Base-by-base conservation (phyloP, 37 sponge, comb jelly and placozoan genomes). In the Mnemiopsis leidyi region DNA sequence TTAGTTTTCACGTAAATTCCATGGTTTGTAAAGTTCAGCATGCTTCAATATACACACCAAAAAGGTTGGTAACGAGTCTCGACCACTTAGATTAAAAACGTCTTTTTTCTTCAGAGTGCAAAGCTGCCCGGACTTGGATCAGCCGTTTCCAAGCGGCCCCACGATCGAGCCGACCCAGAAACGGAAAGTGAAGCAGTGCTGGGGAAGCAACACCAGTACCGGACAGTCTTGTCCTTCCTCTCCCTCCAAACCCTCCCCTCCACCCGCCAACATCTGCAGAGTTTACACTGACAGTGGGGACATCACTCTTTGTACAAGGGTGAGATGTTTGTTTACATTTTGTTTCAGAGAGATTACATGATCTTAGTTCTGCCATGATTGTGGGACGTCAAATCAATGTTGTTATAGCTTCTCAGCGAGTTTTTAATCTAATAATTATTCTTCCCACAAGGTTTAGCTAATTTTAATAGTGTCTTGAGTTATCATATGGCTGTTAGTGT, bases 291-390 rank as follows among this genome's bases (percentile, higher is more conserved):
- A 79, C 82, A 9, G 1, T 36, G 82, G 82, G 82, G 82, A 79
- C 37, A 32, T 79, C 33, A 33, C 82, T 23, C 82, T 79, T 16
- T 79, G 82, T 32, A 79, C 37, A 7, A 79, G 82, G 82, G 82
- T 79, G 29, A 79, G 82, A 33, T 36, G 23, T n/a, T n/a, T n/a
- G n/a, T n/a, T n/a, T n/a, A n/a, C n/a, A n/a, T n/a, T n/a, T n/a
- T n/a, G n/a, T n/a, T n/a, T n/a, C n/a, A n/a, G n/a, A n/a, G n/a
- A n/a, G n/a, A n/a, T n/a, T n/a, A n/a, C n/a, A n/a, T n/a, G n/a
- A n/a, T n/a, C n/a, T n/a, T n/a, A n/a, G n/a, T n/a, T n/a, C n/a
- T n/a, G n/a, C n/a, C n/a, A n/a, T n/a, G n/a, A n/a, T n/a, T n/a
- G n/a, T n/a, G n/a, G n/a, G n/a, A n/a, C n/a, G n/a, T n/a, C n/a